Evolutionary conservation across 1,140 invertebrate genomes (phyloP).

Genomic region (Penaeus japonicus): DNA sequence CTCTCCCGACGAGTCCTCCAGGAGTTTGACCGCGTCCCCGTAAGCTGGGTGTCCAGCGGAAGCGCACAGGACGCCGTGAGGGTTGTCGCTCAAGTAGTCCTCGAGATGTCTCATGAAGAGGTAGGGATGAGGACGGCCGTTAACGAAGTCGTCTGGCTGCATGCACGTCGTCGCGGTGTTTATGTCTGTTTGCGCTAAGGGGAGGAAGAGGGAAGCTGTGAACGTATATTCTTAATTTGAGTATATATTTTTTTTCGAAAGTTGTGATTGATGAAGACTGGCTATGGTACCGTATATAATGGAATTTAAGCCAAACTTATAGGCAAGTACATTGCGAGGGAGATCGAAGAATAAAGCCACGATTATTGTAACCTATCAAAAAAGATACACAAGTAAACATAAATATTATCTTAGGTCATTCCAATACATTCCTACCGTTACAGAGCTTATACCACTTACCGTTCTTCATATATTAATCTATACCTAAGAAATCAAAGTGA

Average conservation of each 20-base stretch:
- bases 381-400: too few relatives aligned
- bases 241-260: not conserved
- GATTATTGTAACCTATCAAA: too few relatives aligned
- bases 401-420: too few relatives aligned
- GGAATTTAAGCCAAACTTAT: too few relatives aligned
- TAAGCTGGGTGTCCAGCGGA: conserved; percentile 83
- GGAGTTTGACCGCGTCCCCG: conserved; percentile 67
- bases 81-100: conserved; percentile 83
- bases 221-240: not conserved
- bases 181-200: not conserved
- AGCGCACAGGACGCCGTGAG: conserved; percentile 74
- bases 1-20: not conserved
- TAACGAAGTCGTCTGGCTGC: not conserved
- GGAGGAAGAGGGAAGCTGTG: not conserved
- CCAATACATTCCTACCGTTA: too few relatives aligned
- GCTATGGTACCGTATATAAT: too few relatives aligned
- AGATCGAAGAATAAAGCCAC: too few relatives aligned
- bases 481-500: too few relatives aligned
- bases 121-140: conserved; percentile 63
- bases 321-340: too few relatives aligned
- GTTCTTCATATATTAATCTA: too few relatives aligned
- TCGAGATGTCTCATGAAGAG: conserved; percentile 79
- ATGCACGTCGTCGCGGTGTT: conserved; percentile 26
- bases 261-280: too few relatives aligned
- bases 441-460: too few relatives aligned